Evolutionary conservation across 2,797 vertebrate species (phyloP).

Genomic region (Squalus acanthias): DNA sequence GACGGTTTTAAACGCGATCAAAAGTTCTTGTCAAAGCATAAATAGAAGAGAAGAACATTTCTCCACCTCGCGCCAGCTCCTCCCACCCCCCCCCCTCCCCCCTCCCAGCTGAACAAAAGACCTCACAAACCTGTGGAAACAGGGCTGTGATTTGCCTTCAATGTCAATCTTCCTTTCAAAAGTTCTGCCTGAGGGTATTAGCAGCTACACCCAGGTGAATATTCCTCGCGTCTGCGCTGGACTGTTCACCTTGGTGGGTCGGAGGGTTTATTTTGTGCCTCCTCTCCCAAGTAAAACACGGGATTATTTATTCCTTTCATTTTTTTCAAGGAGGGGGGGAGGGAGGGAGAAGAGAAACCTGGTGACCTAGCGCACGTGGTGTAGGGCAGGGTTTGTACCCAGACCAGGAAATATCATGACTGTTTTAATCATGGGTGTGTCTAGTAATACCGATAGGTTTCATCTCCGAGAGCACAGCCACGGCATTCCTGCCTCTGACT

Average conservation of each 20-base stretch:
- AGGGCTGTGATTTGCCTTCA: background rate
- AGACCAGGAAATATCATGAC: background rate
- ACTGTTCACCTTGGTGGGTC: too few relatives aligned
- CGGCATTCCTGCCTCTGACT: background rate
- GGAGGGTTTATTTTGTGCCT: background rate
- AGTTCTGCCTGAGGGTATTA: background rate
- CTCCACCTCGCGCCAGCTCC: too few relatives aligned
- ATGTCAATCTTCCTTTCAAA: background rate
- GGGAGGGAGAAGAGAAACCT: background rate
- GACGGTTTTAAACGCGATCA: too few relatives aligned
- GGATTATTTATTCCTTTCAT: too few relatives aligned
- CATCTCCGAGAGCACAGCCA: background rate
- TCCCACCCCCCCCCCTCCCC: too few relatives aligned
- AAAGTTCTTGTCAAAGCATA: too few relatives aligned
- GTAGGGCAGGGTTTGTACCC: too few relatives aligned
- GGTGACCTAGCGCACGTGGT: too few relatives aligned
- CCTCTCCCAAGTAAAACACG: too few relatives aligned
- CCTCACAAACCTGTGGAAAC: background rate
- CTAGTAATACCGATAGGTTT: background rate
- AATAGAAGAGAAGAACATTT: too few relatives aligned
- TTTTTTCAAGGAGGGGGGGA: too few relatives aligned
- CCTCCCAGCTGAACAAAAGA: too few relatives aligned
- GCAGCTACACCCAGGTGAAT: background rate
- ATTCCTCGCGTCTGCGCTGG: background rate
- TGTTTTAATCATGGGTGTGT: background rate